Evolutionary conservation across 2,113 vertebrate species (phyloP).

Genomic region (Ceuthmochares aereus): DNA sequence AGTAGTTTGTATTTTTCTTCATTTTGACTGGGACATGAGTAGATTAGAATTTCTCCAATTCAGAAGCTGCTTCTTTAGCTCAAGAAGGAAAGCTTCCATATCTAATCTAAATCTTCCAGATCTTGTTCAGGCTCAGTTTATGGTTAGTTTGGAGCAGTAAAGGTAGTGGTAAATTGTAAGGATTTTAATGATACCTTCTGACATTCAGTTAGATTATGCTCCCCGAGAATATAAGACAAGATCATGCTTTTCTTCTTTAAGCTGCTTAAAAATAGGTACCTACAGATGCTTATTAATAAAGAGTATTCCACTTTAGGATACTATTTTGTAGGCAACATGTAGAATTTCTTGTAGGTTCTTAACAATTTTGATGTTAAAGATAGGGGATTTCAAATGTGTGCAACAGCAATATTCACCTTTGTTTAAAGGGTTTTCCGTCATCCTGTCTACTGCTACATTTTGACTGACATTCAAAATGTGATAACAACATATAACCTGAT

Average conservation of each 20-base stretch:
- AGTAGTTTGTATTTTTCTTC: neutral
- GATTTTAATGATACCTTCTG: neutral
- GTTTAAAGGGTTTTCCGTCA: neutral
- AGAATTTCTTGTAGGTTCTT: neutral
- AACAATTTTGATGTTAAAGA: neutral
- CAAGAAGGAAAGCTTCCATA: neutral
- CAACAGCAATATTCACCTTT: neutral
- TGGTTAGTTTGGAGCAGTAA: neutral
- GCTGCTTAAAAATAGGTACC: neutral
- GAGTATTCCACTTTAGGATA: neutral
- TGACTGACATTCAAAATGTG: neutral
- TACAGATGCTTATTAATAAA: neutral
- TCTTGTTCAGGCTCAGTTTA: neutral
- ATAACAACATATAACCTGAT: neutral
- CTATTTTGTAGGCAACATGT: neutral
- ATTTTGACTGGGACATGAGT: fast-evolving
- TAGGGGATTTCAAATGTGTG: neutral
- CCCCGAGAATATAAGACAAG: neutral
- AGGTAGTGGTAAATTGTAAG: neutral
- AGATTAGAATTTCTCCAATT: neutral
- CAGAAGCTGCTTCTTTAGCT: neutral
- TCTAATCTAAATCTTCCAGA: neutral
- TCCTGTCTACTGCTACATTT: neutral
- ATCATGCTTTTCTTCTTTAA: neutral
- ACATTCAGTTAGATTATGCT: neutral